Evolutionary conservation across 2,888 invertebrate genomes (phyloP), one percentile per base, ranked within the genome.

Genomic region (Parnassius apollo): DNA sequence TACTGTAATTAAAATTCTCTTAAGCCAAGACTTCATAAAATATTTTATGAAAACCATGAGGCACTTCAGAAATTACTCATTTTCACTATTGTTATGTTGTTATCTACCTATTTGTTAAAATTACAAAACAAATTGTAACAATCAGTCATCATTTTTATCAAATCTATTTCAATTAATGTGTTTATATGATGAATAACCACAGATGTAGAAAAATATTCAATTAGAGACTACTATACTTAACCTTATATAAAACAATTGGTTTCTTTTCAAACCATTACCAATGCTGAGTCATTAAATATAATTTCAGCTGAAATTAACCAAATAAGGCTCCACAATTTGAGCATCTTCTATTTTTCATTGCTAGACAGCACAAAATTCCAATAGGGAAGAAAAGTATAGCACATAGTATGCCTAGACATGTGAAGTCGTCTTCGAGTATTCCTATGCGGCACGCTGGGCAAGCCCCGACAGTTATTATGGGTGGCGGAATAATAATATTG

Each of bases 391-490:
- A 97, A 44, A 96, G 87, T 66, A 97, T 96, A 22, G 97, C 97
- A 85, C 97, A 97, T 61, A 96, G 88, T 12, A 98, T 92, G 62
- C 97, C 98, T 53, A 96, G 91, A 75, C 96, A 96, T 0, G 97
- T 96, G 83, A 95, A 98, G 77, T 97, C 96, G 73, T 97, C 97
- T 86, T 97, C 96, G 51, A 98, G 88, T 42, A 96, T 93, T 13
- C 98, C 98, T 65, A 97, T 96, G 70, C 97, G 93, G 78, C 98
- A 98, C 1, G 96, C 96, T 1, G 98, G 98, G 82, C 98, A 98
- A 2, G 95, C 96, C 0, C 97, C 97, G 0, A 98, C 95, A 0
- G 97, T 91, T 66, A 97, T 95, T 48, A 97, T 96, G 67, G 96
- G 95, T 3, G 95, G 94, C 57, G 95, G 94, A 67, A 95, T 94